Evolutionary conservation across 2,113 vertebrate species (phyloP).

Genomic region (Lethenteron camtschaticum): DNA sequence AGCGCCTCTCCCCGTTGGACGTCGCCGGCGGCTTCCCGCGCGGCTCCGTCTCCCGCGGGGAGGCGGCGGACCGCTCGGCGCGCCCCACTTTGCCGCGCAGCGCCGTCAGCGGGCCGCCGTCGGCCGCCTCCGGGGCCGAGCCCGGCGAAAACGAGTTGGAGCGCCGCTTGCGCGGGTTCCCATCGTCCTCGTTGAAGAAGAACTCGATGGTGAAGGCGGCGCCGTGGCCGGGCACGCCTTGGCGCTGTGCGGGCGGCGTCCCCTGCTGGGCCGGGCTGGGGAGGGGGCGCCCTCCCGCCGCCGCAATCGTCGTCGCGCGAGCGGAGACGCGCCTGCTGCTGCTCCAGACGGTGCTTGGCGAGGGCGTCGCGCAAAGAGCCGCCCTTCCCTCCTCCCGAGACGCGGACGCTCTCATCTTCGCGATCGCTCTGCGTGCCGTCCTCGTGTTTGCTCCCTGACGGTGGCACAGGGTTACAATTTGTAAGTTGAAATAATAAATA

Average conservation of each 20-base stretch:
- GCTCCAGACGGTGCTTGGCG: conserved; percentile 4
- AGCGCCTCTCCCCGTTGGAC: conserved; percentile 29
- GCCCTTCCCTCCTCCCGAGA: conserved; percentile 11
- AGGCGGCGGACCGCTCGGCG: too few relatives aligned
- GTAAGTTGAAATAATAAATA: conserved; percentile 8
- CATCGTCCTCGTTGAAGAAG: conserved; percentile 1
- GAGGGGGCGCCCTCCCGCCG: background rate
- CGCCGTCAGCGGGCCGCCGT: background rate
- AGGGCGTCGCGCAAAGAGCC: background rate
- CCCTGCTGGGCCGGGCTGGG: background rate
- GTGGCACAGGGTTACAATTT: too few relatives aligned
- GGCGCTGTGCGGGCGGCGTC: background rate
- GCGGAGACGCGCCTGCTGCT: conserved; percentile 3
- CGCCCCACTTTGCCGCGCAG: background rate
- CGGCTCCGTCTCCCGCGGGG: too few relatives aligned
- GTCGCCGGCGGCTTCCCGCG: conserved; percentile 9
- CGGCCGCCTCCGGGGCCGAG: conserved; percentile 4
- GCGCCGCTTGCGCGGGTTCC: background rate
- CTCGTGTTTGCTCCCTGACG: conserved; percentile 73
- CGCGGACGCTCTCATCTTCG: conserved; percentile 56
- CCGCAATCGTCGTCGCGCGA: background rate
- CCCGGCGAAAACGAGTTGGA: conserved; percentile 5
- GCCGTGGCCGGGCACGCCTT: background rate
- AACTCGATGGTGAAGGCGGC: conserved; percentile 5
- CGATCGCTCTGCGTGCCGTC: conserved; percentile 95